Evolutionary conservation across 2,113 vertebrate genomes (phyloP).

Genomic region (Nothoprocta pentlandii): DNA sequence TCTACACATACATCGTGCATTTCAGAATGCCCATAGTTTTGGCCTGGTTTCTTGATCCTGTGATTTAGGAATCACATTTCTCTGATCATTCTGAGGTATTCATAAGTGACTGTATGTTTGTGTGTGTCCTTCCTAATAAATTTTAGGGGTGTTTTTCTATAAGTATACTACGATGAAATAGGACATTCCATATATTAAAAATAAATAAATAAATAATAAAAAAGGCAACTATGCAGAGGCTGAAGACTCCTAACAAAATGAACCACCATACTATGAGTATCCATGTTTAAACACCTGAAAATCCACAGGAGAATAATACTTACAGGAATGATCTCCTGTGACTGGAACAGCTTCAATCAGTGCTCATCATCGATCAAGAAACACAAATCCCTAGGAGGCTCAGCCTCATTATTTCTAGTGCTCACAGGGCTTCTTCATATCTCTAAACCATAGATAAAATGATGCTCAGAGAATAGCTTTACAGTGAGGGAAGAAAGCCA

Average conservation of each 20-base stretch:
- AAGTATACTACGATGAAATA: not conserved
- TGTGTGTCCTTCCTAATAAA: not conserved
- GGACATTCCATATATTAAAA: too few relatives aligned
- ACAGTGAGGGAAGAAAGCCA: not conserved
- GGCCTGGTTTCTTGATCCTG: not conserved
- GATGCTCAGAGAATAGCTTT: not conserved
- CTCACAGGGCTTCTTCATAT: constrained; percentile 12
- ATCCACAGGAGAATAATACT: not conserved
- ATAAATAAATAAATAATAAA: not conserved
- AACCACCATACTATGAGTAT: not conserved
- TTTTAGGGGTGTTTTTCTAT: not conserved
- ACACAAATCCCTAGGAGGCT: constrained; percentile 38
- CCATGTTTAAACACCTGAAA: not conserved
- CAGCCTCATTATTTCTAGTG: constrained; percentile 47
- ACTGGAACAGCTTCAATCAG: constrained; percentile 14
- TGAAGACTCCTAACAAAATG: not conserved
- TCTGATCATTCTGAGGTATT: not conserved
- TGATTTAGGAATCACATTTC: not conserved
- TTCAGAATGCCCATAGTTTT: not conserved
- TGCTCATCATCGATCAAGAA: not conserved
- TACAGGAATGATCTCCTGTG: not conserved
- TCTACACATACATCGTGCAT: not conserved
- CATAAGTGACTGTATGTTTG: not conserved
- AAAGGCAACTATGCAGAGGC: not conserved
- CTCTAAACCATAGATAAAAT: constrained; percentile 23